These are phyloP conservation scores for Patella caerulea DNA, from an alignment of 2,888 invertebrate genomes.

Conservation along the genomic window DNA sequence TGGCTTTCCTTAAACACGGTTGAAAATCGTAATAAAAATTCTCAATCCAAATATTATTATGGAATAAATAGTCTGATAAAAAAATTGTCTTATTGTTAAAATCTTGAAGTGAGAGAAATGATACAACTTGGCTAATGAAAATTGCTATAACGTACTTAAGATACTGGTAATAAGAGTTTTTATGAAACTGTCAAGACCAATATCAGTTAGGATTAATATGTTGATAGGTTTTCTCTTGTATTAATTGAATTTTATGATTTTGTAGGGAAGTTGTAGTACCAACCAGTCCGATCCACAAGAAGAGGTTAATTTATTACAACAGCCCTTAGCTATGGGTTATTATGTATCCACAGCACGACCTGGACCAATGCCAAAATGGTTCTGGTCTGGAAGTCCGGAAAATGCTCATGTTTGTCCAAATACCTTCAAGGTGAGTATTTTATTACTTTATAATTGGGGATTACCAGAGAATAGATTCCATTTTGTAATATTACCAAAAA, in stretches of 20 bases:
- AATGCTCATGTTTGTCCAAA: constrained; percentile 91
- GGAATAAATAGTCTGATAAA: no score
- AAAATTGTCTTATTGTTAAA: no score
- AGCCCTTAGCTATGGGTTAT: constrained; percentile 97
- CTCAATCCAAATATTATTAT: no score
- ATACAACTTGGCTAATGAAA: no score
- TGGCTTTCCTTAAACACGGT: no score
- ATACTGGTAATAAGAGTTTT: no score
- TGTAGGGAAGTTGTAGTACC: constrained; percentile 19
- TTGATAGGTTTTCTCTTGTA: no score
- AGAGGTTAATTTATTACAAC: constrained; percentile 91
- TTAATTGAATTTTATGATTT: neutral
- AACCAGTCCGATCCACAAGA: constrained; percentile 72
- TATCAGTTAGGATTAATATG: no score
- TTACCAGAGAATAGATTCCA: neutral
- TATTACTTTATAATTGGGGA: neutral
- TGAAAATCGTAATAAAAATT: no score
- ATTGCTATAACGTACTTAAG: no score
- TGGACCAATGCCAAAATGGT: constrained; percentile 72
- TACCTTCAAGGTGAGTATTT: constrained; percentile 82
- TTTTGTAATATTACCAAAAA: neutral
- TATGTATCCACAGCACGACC: constrained; percentile 90
- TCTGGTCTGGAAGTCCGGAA: constrained; percentile 95
- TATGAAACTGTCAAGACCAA: no score
- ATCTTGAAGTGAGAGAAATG: no score